A percentile compares a stretch with the other conserved stretches of the same genome.
Conservation (phyloP, 2,797 vertebrate species). For the Trematomus bernacchii region DNA sequence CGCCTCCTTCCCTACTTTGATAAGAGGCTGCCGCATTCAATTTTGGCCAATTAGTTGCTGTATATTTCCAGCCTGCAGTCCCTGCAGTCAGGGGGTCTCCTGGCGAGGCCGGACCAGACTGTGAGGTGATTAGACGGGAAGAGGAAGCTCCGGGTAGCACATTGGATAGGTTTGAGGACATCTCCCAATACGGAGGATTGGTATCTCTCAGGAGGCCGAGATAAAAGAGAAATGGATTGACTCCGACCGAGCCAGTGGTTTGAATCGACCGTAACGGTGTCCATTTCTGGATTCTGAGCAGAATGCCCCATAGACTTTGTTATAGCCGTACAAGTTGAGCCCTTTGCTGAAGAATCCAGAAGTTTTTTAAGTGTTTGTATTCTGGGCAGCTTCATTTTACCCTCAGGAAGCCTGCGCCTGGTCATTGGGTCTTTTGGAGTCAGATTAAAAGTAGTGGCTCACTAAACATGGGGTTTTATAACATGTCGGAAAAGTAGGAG, state of each 20-base stretch:
- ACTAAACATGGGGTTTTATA: slow-evolving; percentile 68
- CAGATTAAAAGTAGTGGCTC: slow-evolving; percentile 68
- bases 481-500: slow-evolving; percentile 60
- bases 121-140: slow-evolving; percentile 55
- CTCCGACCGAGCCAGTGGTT: slow-evolving; percentile 58
- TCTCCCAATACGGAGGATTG: slow-evolving; percentile 40
- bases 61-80: slow-evolving; percentile 77
- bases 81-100: slow-evolving; percentile 62
- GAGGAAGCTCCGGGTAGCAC: slow-evolving; percentile 23
- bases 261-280: slow-evolving; percentile 54
- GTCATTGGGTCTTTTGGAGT: slow-evolving; percentile 40
- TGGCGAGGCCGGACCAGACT: slow-evolving; percentile 42
- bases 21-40: slow-evolving; percentile 76
- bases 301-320: slow-evolving; percentile 70
- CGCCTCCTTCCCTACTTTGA: slow-evolving; percentile 52
- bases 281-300: slow-evolving; percentile 59
- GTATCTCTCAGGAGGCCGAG: slow-evolving; percentile 56
- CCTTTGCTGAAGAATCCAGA: slow-evolving; percentile 45
- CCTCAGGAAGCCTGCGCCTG: slow-evolving; percentile 35
- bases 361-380: slow-evolving; percentile 50
- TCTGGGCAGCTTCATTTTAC: slow-evolving; percentile 17
- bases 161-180: slow-evolving; percentile 54
- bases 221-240: slow-evolving; percentile 53
- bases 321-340: slow-evolving; percentile 50
- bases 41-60: slow-evolving; percentile 79